Evolutionary conservation across 2,113 vertebrate species (phyloP).

Genomic region (Leptobrachium ailaonicum): DNA sequence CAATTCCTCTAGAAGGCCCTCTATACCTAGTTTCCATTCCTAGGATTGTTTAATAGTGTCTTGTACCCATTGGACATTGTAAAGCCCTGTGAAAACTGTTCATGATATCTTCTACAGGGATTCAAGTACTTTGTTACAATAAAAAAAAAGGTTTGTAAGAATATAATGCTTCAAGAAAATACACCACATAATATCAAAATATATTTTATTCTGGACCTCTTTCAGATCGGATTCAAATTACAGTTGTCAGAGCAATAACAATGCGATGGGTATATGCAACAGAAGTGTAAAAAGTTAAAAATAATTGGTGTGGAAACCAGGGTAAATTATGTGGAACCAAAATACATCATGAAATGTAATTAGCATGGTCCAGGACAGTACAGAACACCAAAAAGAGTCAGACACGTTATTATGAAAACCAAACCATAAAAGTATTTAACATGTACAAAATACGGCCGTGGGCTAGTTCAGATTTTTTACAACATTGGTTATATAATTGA

Average conservation of each 20-base stretch:
- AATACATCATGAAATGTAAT: slow-evolving; percentile 81
- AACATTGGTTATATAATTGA: slow-evolving; percentile 79
- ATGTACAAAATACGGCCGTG: slow-evolving; percentile 86
- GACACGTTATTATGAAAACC: slow-evolving; percentile 89
- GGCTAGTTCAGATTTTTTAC: slow-evolving; percentile 75
- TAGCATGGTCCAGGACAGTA: slow-evolving; percentile 88
- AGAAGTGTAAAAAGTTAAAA: slow-evolving; percentile 78
- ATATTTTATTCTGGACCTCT: slow-evolving; percentile 99
- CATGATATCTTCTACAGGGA: too few species aligned
- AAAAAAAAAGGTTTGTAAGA: too few species aligned
- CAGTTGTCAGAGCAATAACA: slow-evolving; percentile 96
- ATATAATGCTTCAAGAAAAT: background rate
- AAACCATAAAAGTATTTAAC: slow-evolving; percentile 92
- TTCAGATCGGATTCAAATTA: slow-evolving; percentile 96
- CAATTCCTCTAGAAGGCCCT: too few species aligned
- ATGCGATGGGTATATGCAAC: slow-evolving; percentile 87
- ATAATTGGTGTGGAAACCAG: slow-evolving; percentile 62
- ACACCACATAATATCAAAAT: slow-evolving; percentile 93
- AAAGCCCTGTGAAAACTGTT: too few species aligned
- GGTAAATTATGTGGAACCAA: slow-evolving; percentile 81
- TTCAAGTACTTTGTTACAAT: too few species aligned
- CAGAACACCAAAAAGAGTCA: slow-evolving; percentile 79
- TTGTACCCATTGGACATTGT: too few species aligned
- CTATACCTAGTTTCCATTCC: too few species aligned
- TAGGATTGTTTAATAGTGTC: too few species aligned